Evolutionary conservation across 35 echinoderm and acorn worm species (phyloP).

Genomic region (Ophioderma brevispina): DNA sequence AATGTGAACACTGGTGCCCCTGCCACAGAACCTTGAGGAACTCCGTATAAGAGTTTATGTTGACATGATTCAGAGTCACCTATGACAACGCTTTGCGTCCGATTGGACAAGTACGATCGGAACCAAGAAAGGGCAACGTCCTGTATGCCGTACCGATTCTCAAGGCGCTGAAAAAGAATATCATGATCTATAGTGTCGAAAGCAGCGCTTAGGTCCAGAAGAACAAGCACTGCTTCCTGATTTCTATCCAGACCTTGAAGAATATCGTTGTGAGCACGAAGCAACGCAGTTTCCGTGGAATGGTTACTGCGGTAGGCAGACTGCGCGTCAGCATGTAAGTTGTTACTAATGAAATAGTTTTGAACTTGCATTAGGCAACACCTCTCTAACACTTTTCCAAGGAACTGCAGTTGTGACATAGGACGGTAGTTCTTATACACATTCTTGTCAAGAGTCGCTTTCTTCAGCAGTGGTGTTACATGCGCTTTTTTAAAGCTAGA

Average conservation of each 20-base stretch:
- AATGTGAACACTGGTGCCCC: conserved; percentile 27
- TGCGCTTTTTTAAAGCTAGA: conserved; percentile 15
- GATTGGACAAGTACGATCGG: conserved; percentile 26
- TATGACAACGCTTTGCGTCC: conserved; percentile 16
- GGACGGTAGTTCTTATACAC: conserved; percentile 45
- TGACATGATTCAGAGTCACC: neutral
- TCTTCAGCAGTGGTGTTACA: conserved; percentile 68
- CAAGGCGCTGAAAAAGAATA: conserved; percentile 32
- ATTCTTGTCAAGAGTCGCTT: conserved; percentile 49
- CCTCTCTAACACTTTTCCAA: conserved; percentile 58
- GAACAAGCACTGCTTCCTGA: conserved; percentile 29
- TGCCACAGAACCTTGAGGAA: conserved; percentile 16
- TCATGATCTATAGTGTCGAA: conserved; percentile 55
- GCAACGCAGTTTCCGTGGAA: conserved; percentile 47
- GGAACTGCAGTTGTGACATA: conserved; percentile 61
- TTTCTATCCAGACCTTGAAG: conserved; percentile 12
- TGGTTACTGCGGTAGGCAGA: conserved; percentile 40
- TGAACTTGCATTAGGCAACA: neutral
- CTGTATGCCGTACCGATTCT: conserved; percentile 11
- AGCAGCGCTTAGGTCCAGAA: conserved; percentile 28
- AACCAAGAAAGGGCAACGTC: conserved; percentile 44
- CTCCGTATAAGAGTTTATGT: neutral
- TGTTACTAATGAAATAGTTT: neutral
- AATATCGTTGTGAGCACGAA: conserved; percentile 7
- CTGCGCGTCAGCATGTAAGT: conserved; percentile 12